phyloP scores from a whole-genome alignment of 2,797 vertebrate genomes.

The Chiloscyllium punctatum region DNA sequence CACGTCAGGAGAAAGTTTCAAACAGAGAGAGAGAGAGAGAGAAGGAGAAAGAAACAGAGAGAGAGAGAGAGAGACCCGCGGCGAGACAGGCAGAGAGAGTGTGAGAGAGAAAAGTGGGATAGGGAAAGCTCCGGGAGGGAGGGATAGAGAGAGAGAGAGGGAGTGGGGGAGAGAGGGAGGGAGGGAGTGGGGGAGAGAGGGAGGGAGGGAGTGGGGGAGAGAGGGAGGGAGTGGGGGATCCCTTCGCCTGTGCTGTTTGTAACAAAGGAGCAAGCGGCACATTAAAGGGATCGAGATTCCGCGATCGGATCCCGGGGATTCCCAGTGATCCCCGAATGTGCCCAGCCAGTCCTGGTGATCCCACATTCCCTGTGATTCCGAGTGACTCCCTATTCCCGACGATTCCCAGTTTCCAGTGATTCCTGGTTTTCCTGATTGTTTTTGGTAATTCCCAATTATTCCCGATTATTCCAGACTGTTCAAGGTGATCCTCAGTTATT shows the following conservation, averaged over 20 bases:
- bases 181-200: not conserved
- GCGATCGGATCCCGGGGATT: too few species aligned
- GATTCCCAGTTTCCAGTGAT: not conserved
- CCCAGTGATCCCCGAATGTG: too few species aligned
- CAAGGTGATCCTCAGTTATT: too few species aligned
- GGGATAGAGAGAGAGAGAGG: not conserved
- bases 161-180: not conserved
- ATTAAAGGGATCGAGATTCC: not conserved
- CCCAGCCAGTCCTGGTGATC: too few species aligned
- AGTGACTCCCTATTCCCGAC: too few species aligned
- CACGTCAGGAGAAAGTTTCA: not conserved
- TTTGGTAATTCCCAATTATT: not conserved
- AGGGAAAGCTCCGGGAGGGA: too few species aligned
- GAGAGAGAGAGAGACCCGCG: not conserved
- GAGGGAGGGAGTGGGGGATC: not conserved
- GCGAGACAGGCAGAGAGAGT: not conserved
- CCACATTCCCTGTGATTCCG: too few species aligned
- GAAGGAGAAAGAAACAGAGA: accelerated
- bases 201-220: accelerated
- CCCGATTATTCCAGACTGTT: not conserved
- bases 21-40: not conserved
- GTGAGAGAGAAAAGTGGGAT: not conserved
- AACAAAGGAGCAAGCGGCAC: not conserved
- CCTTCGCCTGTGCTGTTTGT: too few species aligned
- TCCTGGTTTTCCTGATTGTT: not conserved